Base-by-base conservation (phyloP, 53 echinoderm and acorn worm genomes). In the Astropecten irregularis region DNA sequence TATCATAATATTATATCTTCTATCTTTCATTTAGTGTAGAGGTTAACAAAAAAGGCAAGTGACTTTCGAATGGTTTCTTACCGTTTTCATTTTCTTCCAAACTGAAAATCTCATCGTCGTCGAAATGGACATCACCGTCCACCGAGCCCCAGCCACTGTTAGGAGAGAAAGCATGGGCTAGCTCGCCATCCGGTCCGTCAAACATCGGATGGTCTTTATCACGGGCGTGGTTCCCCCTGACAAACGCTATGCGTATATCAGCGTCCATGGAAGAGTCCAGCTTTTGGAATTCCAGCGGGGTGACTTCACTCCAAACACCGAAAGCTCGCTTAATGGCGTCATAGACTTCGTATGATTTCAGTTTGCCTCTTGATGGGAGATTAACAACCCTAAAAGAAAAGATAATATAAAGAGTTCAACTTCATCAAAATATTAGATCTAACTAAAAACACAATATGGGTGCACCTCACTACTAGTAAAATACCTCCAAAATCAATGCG, bases 51-150 rank as follows among this genome's bases (percentile, higher is more conserved):
- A n/a, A n/a, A n/a, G n/a, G n/a, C n/a, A n/a, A n/a, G n/a, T n/a
- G n/a, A n/a, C n/a, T n/a, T n/a, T n/a, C n/a, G n/a, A n/a, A n/a
- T n/a, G n/a, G n/a, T n/a, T 2, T 33, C 38, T 42, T 87, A 91
- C 91, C 88, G 49, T 79, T 84, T 28, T 84, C 81, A 27, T 79
- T 55, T 22, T 83, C 81, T 62, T 73, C 91, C 67, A 95, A 47
- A n/a, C 71, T 89, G 71, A 95, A 95, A 9, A 86, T 71, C 58
- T 95, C 95, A 22, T 88, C 92, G 47, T 95, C 93, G 30, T 95
- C 95, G 66, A 95, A 95, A 49, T 95, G 95, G n/a, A 95, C 89
- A 68, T 95, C 95, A 10, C 95, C 95, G 69, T 95, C 88, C 70
- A 91, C 89, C 56, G 92, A 86, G 34, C 95, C 95, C 90, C 93